Evolutionary conservation across 2,113 vertebrate genomes (phyloP), one percentile per base, ranked within the genome.

Genomic region (Gymnocephalus cernua): DNA sequence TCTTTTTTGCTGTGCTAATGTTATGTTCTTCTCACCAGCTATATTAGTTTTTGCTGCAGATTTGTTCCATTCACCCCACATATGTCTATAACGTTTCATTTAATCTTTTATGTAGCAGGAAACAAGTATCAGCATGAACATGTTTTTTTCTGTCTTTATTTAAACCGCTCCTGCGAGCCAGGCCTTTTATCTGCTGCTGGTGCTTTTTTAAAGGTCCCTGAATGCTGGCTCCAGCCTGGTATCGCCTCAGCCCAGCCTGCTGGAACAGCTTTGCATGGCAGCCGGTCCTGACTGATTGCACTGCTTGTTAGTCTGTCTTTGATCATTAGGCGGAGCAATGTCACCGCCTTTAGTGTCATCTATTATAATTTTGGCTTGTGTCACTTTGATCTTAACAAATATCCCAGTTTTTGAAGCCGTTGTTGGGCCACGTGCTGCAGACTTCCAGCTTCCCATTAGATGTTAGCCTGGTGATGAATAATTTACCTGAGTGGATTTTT

Each of bases 371-470:
- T 59, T 79, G 71, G 70, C 54, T 72, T 4, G 58, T 77, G 59
- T 82, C 82, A 87, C 89, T 92, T 93, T 93, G 90, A 93, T 93
- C 85, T 82, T 69, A 72, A 91, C 89, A 93, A 92, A 93, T 91
- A 91, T 74, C 35, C 85, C 19, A 4, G 48, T 87, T 77, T 82
- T 83, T 78, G 69, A 79, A 79, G 72, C 69, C 19, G 80, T 82
- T 82, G 85, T 90, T 79, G 67, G 58, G 58, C 54, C 64, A 85
- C 47, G 45, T 81, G 79, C 82, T 86, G 69, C 76, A 79, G 78
- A 71, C 77, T 78, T 57, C 50, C 50, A 74, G 84, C 81, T 81
- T 82, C 64, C 62, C 73, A 65, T 82, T 41, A 86, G 84, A 78
- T 83, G 29, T 50, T 74, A 71, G 54, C 10, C 56, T 75, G 75